Evolutionary conservation across 1,140 invertebrate genomes (phyloP).

Genomic region (Aculops lycopersici): DNA sequence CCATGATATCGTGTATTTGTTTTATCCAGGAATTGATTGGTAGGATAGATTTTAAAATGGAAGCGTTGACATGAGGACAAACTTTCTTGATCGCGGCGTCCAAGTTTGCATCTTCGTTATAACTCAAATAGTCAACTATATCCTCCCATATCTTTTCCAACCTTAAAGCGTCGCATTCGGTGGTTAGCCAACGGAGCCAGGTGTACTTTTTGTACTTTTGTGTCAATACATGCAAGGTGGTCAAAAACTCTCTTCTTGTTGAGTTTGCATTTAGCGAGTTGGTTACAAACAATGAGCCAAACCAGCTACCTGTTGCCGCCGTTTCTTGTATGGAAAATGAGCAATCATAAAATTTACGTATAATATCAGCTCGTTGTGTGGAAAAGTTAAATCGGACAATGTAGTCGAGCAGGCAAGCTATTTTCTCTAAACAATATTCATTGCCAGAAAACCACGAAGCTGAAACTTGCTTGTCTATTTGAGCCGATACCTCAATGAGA

Average conservation of each 20-base stretch:
- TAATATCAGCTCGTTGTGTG: background rate
- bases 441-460: conserved; percentile 6
- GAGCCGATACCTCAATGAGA: conserved; percentile 3
- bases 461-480: background rate
- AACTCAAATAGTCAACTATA: conserved; percentile 4
- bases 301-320: background rate
- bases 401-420: conserved; percentile 5
- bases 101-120: conserved; percentile 1
- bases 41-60: conserved; percentile 1
- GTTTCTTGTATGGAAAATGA: background rate
- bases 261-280: background rate
- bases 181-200: conserved; percentile 2
- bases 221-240: conserved; percentile 5
- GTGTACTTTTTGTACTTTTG: conserved; percentile 1
- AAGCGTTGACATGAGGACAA: background rate
- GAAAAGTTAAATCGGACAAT: conserved; percentile 2
- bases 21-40: conserved; percentile 8
- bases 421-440: background rate
- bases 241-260: background rate
- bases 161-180: conserved; percentile 3
- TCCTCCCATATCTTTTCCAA: conserved; percentile 8
- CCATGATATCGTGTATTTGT: conserved; percentile 1
- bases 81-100: conserved; percentile 1
- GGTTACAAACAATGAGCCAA: background rate
- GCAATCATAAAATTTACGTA: background rate